A percentile compares a stretch with the other conserved stretches of the same genome.
These are phyloP conservation scores for Esox masquinongy DNA, from an alignment of 2,797 vertebrate species.

Conservation along the genomic window DNA sequence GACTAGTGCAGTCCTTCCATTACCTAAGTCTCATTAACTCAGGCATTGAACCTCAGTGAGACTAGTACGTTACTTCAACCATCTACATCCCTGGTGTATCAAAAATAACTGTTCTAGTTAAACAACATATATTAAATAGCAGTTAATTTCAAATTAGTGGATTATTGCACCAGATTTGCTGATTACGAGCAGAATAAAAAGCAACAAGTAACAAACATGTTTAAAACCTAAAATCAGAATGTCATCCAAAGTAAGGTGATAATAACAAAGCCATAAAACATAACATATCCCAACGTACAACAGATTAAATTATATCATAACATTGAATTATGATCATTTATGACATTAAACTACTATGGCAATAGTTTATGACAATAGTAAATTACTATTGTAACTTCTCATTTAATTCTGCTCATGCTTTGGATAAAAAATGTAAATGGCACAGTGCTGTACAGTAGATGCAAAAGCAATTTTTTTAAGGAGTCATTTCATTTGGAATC, in stretches of 20 bases:
- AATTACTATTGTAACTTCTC: conserved; percentile 2
- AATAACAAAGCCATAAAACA: neutral
- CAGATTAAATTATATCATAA: neutral
- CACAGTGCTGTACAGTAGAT: conserved; percentile 3
- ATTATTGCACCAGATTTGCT: conserved; percentile 49
- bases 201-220: conserved; percentile 20
- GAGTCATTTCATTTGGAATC: neutral
- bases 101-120: conserved; percentile 30
- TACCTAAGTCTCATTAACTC: neutral
- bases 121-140: conserved; percentile 21
- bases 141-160: conserved; percentile 21
- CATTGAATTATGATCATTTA: conserved; percentile 11
- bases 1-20: neutral
- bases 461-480: neutral
- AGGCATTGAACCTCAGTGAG: neutral
- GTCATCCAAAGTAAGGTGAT: conserved; percentile 10
- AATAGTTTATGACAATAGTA: conserved; percentile 7
- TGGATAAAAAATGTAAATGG: conserved; percentile 8
- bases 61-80: conserved; percentile 14
- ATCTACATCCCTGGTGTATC: conserved; percentile 27
- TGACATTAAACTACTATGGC: neutral
- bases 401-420: neutral
- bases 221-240: conserved; percentile 28
- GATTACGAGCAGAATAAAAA: conserved; percentile 22
- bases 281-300: neutral